Conservation (phyloP, 2,888 invertebrate species). For the Arctia plantaginis region DNA sequence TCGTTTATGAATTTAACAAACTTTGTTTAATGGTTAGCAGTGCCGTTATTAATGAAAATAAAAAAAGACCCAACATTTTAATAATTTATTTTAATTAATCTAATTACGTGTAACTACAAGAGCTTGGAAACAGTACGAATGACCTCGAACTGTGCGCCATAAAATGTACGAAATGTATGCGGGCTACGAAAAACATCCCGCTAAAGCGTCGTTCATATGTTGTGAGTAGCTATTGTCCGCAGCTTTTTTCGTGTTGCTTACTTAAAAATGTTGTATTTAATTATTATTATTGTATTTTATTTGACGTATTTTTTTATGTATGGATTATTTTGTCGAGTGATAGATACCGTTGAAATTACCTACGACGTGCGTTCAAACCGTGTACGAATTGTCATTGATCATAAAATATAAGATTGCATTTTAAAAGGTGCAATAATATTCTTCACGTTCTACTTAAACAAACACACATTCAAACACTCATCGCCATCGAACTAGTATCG, state of each 20-base stretch:
- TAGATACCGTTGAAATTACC: neutral
- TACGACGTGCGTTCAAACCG: neutral
- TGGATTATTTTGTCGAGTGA: neutral
- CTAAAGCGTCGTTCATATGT: constrained; percentile 26
- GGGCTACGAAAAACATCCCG: constrained; percentile 32
- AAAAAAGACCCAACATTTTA: constrained; percentile 16
- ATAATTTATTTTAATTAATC: constrained; percentile 24
- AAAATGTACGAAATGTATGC: constrained; percentile 34
- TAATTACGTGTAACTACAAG: constrained; percentile 28
- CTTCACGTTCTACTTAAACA: too few species aligned
- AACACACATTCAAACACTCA: too few species aligned
- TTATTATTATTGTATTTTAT: too few species aligned
- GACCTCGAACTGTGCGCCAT: constrained; percentile 27
- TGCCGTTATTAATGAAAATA: neutral
- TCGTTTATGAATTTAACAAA: neutral
- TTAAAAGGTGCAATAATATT: too few species aligned
- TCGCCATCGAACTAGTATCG: neutral
- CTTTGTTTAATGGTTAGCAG: too few species aligned
- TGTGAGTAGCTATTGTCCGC: neutral
- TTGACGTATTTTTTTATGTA: too few species aligned
- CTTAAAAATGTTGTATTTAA: too few species aligned
- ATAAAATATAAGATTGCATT: too few species aligned
- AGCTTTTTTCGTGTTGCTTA: neutral
- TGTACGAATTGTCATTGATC: neutral
- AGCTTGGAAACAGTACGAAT: constrained; percentile 25